These are phyloP conservation scores for Drosophila kohkoa DNA, from an alignment of 1,140 invertebrate genomes.

Conservation along the genomic window DNA sequence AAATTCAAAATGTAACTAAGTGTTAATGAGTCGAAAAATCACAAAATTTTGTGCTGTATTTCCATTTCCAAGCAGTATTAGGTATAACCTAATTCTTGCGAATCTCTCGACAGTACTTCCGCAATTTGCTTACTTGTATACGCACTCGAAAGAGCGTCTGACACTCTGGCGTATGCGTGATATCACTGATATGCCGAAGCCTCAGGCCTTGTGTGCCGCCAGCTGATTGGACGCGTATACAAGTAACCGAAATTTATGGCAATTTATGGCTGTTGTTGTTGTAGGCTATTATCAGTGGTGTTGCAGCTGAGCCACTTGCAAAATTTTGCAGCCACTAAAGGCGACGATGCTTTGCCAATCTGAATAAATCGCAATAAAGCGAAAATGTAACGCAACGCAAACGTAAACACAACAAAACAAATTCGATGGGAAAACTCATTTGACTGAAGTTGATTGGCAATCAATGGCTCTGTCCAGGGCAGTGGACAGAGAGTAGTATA, in stretches of 20 bases:
- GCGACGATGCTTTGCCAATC: background rate
- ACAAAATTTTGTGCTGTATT: too few relatives aligned
- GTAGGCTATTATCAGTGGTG: conserved; percentile 55
- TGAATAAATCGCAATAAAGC: conserved; percentile 9
- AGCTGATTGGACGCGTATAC: conserved; percentile 13
- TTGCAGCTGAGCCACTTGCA: conserved; percentile 37
- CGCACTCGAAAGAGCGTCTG: background rate
- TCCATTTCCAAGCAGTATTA: too few relatives aligned
- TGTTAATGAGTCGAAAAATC: too few relatives aligned
- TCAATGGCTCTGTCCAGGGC: conserved; percentile 50
- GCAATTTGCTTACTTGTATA: background rate
- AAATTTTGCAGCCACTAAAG: conserved; percentile 7
- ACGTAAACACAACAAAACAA: conserved; percentile 20
- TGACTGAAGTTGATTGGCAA: conserved; percentile 77
- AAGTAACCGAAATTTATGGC: background rate
- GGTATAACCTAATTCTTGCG: too few relatives aligned
- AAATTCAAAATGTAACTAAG: too few relatives aligned
- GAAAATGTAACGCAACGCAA: background rate
- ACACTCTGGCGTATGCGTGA: conserved; percentile 67
- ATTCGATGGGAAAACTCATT: conserved; percentile 52
- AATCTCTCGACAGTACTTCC: background rate
- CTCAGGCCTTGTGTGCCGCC: conserved; percentile 12
- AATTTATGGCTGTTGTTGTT: conserved; percentile 55
- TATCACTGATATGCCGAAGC: conserved; percentile 37
- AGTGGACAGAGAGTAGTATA: conserved; percentile 36